Conservation (phyloP, 1,140 invertebrate species). For the Lucilia sericata region DNA sequence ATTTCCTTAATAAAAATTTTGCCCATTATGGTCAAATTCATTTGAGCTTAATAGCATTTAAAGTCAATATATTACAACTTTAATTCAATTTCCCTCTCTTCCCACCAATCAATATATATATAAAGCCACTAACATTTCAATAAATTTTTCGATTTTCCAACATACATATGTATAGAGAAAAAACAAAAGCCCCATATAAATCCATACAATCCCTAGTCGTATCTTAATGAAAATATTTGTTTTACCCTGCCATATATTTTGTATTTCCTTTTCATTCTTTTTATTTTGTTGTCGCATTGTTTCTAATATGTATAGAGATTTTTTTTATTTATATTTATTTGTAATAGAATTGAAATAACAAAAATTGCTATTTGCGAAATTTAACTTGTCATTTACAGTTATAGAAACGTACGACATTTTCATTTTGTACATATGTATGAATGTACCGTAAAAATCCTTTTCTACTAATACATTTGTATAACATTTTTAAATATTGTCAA, state of each 20-base stretch:
- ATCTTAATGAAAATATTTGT: slow-evolving; percentile 27
- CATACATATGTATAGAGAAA: too few species aligned
- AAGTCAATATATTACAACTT: too few species aligned
- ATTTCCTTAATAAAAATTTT: too few species aligned
- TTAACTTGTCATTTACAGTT: slow-evolving; percentile 29
- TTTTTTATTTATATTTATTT: not conserved
- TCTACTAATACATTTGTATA: slow-evolving; percentile 9
- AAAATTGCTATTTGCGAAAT: slow-evolving; percentile 11
- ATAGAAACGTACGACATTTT: not conserved
- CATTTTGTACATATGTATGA: not conserved
- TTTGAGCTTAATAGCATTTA: too few species aligned
- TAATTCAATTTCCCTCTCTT: too few species aligned
- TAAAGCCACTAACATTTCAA: too few species aligned
- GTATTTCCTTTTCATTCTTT: not conserved
- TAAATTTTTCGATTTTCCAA: too few species aligned
- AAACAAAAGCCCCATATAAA: not conserved
- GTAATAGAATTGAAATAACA: not conserved
- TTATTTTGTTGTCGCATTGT: not conserved
- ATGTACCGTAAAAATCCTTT: not conserved
- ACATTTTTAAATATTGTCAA: not conserved
- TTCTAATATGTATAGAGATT: not conserved
- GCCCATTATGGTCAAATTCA: too few species aligned
- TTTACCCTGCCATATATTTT: not conserved
- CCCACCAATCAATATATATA: too few species aligned
- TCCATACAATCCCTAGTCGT: not conserved